Evolutionary conservation across 2,888 invertebrate genomes (phyloP).

Genomic region (Perithous albicinctus): DNA sequence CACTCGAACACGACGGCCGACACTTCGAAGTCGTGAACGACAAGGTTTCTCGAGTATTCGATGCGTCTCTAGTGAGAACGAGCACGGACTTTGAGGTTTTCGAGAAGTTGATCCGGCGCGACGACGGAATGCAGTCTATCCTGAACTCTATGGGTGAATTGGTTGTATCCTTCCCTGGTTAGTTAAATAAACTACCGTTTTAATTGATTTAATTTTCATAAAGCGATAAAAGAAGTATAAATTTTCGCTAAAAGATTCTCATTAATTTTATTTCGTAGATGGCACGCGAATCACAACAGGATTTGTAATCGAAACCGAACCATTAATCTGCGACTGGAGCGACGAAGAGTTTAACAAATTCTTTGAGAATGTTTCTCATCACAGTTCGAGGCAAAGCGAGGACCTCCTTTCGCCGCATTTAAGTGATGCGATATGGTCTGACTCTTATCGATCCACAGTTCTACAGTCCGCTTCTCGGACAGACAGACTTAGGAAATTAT

Average conservation of each 20-base stretch:
- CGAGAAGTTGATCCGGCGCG: slow-evolving; percentile 79
- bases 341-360: slow-evolving; percentile 75
- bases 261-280: slow-evolving; percentile 69
- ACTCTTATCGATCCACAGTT: slow-evolving; percentile 54
- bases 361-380: slow-evolving; percentile 55
- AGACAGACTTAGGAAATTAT: slow-evolving; percentile 70
- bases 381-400: slow-evolving; percentile 31
- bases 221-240: neutral
- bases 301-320: slow-evolving; percentile 75
- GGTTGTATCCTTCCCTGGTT: slow-evolving; percentile 79
- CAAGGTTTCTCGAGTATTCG: slow-evolving; percentile 75
- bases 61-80: slow-evolving; percentile 79
- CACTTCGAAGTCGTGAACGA: slow-evolving; percentile 77
- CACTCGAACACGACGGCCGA: slow-evolving; percentile 77
- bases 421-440: slow-evolving; percentile 22
- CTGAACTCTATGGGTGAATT: slow-evolving; percentile 77
- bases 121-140: slow-evolving; percentile 79
- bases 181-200: slow-evolving; percentile 20
- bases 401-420: slow-evolving; percentile 38
- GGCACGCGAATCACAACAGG: slow-evolving; percentile 79
- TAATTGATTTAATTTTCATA: neutral
- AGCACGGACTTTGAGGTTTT: slow-evolving; percentile 78
- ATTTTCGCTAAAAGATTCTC: neutral
- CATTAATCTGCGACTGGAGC: slow-evolving; percentile 78
- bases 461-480: slow-evolving; percentile 37